Base-by-base conservation (phyloP, 2,797 vertebrate genomes). In the Sebastes itinus region DNA sequence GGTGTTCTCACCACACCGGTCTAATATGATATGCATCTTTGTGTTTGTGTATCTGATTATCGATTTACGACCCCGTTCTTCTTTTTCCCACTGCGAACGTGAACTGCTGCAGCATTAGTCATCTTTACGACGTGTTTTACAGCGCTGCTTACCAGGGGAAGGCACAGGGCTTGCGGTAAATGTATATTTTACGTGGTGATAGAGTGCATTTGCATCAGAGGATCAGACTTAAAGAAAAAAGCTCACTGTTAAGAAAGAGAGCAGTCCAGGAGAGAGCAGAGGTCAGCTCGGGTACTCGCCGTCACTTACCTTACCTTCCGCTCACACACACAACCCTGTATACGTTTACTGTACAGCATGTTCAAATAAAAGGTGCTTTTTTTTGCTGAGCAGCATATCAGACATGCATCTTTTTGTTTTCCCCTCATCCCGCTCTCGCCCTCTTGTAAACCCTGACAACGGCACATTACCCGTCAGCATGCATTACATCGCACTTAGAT, bases 61-160 rank as follows among this genome's bases (percentile, higher is more conserved):
- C 83, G 80, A 91, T 94, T 93, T 93, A 89, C 78, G 75, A 74
- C 67, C 78, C 75, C 11, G 35, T 85, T 84, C 75, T 87, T 86
- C 73, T 77, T 85, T 67, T 67, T 70, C 70, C 77, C 66, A 54
- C 74, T 73, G 80, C 83, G 76, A 81, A 86, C 69, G 83, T 66
- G 77, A 81, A 56, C 81, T 35, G 71, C 75, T 18, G 82, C 63
- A 14, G 82, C 91, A 88, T 94, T 84, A 90, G 85, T 90, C 95
- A 94, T 91, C 89, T 95, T 94, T 94, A 95, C 82, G 85, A 90
- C 72, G 58, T 73, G 72, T 92, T 94, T 93, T 92, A 92, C 89
- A 85, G 87, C 76, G 35, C 78, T 72, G 83, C 87, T 84, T 82
- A 80, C 87, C 11, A 49, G 77, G 69, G 87, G 80, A 86, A 85